These are phyloP conservation scores for Brachylomia viminalis DNA, from an alignment of 2,888 invertebrate genomes.

Conservation along the genomic window DNA sequence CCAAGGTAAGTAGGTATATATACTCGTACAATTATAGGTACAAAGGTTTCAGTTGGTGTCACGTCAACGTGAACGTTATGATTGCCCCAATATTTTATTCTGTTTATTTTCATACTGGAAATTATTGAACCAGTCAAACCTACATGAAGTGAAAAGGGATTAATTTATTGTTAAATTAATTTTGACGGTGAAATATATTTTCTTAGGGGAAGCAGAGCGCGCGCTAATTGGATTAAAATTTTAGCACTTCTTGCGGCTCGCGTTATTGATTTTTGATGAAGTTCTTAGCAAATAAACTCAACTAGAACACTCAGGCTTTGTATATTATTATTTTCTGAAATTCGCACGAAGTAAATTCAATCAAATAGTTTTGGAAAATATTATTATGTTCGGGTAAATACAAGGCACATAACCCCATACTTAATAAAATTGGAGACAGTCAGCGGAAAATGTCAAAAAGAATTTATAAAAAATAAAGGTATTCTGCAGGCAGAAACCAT, in stretches of 20 bases:
- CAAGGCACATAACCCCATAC: background rate
- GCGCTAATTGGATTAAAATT: slow-evolving; percentile 87
- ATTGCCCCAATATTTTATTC: slow-evolving; percentile 11
- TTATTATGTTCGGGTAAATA: background rate
- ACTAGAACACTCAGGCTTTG: slow-evolving; percentile 7
- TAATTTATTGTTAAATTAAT: slow-evolving; percentile 83
- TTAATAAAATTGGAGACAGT: background rate
- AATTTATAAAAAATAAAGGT: background rate
- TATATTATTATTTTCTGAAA: background rate
- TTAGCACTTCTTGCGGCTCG: slow-evolving; percentile 79
- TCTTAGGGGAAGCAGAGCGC: slow-evolving; percentile 76
- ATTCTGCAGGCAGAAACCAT: slow-evolving; percentile 3
- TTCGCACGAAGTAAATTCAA: too few relatives aligned
- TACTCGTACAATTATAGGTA: background rate
- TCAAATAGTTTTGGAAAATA: background rate
- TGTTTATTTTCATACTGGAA: slow-evolving; percentile 18
- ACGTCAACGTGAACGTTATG: background rate
- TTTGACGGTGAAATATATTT: slow-evolving; percentile 84
- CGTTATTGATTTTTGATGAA: slow-evolving; percentile 81
- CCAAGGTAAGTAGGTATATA: too few relatives aligned
- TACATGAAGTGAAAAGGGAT: slow-evolving; percentile 67
- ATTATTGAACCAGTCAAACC: slow-evolving; percentile 21
- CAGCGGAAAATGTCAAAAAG: background rate
- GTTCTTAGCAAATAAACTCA: slow-evolving; percentile 58
- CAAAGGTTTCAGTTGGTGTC: slow-evolving; percentile 5